Evolutionary conservation across 2,113 vertebrate genomes (phyloP).

Genomic region (Semnornis frantzii): DNA sequence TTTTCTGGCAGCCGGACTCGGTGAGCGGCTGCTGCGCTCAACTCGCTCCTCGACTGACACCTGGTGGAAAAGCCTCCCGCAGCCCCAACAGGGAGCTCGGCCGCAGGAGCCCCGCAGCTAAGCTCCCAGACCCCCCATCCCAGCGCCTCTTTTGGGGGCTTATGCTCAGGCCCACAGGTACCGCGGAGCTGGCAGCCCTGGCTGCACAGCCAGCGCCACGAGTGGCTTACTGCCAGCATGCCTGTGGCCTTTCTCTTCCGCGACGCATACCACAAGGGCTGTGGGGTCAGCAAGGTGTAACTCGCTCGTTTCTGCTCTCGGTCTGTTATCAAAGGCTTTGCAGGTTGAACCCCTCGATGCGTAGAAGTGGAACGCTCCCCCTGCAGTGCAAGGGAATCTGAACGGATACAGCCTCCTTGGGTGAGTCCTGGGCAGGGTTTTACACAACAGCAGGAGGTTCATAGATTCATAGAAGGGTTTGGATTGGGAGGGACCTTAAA

Average conservation of each 20-base stretch:
- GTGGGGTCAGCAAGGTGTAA: fast-evolving
- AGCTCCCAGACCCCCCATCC: neutral
- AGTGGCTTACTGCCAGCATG: fast-evolving
- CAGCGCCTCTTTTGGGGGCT: neutral
- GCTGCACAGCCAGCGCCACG: neutral
- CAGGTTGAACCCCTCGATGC: neutral
- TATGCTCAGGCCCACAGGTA: fast-evolving
- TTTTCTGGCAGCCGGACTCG: neutral
- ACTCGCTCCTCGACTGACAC: conserved; percentile 52
- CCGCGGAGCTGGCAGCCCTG: neutral
- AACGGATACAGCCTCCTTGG: neutral
- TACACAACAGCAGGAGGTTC: no score
- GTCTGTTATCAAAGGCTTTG: fast-evolving
- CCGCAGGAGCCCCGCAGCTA: neutral
- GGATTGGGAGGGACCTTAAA: no score
- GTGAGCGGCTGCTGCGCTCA: neutral
- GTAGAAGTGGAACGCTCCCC: neutral
- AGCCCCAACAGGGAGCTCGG: neutral
- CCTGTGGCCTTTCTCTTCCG: fast-evolving
- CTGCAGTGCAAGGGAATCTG: fast-evolving
- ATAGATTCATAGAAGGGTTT: no score
- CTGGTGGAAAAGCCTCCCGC: conserved; percentile 33
- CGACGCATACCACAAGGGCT: fast-evolving
- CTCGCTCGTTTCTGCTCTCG: neutral
- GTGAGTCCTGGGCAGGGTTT: no score